A percentile compares a stretch with the other conserved stretches of the same genome.
Conservation (phyloP, 2,113 vertebrate species). For the Kobus ellipsiprymnus region DNA sequence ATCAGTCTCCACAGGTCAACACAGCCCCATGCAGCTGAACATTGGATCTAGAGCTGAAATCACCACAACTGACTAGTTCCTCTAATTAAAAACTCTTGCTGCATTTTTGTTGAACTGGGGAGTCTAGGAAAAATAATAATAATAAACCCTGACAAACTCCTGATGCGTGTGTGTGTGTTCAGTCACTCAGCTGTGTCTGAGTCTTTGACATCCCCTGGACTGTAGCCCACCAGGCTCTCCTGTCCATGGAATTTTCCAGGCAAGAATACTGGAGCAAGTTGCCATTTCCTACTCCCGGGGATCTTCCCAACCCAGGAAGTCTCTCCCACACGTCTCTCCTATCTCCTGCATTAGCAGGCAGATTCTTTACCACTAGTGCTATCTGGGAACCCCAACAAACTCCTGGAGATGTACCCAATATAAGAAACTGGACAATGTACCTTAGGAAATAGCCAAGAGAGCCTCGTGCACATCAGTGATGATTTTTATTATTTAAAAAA, state of each 20-base stretch:
- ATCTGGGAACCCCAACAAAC: neutral
- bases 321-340: neutral
- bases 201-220: neutral
- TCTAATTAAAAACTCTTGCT: neutral
- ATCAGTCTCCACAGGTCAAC: too few relatives aligned
- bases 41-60: neutral
- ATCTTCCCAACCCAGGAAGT: neutral
- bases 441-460: neutral
- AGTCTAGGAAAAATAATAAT: neutral
- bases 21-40: neutral
- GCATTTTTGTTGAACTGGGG: neutral
- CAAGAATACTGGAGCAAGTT: neutral
- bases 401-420: neutral
- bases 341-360: neutral
- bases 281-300: neutral
- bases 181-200: neutral
- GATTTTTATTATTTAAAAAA: slow-evolving; percentile 9
- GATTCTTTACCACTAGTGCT: neutral
- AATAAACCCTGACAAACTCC: neutral
- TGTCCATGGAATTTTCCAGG: neutral
- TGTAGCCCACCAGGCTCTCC: neutral
- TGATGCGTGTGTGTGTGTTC: neutral
- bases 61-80: neutral
- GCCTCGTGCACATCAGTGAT: neutral
- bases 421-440: neutral